These are phyloP conservation scores for Dendrocincla tyrannina DNA, from an alignment of 2,797 vertebrate species.

Conservation along the genomic window DNA sequence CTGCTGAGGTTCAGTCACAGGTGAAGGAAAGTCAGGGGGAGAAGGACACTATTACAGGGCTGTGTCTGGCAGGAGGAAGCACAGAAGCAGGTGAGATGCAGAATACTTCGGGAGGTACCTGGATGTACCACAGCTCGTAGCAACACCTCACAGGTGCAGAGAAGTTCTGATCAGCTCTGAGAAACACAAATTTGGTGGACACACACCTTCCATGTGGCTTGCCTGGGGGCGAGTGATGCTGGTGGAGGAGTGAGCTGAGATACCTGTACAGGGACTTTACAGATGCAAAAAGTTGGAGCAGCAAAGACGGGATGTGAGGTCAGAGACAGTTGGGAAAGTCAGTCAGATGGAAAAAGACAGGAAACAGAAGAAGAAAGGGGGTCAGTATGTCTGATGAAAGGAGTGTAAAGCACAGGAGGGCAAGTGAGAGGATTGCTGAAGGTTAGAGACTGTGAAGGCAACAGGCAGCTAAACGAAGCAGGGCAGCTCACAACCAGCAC, in stretches of 20 bases:
- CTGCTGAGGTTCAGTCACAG: not conserved
- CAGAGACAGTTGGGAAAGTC: not conserved
- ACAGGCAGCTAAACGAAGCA: not conserved
- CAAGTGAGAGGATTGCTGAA: not conserved
- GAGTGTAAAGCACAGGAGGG: not conserved
- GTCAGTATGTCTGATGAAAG: not conserved
- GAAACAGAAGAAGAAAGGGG: not conserved
- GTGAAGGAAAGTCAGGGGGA: not conserved
- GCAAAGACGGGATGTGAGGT: not conserved
- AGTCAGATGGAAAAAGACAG: not conserved
- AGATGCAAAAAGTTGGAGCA: not conserved
- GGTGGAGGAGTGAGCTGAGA: not conserved
- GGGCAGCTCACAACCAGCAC: not conserved
- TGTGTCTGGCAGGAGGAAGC: rapidly evolving
- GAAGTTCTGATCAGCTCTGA: rapidly evolving
- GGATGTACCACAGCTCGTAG: not conserved
- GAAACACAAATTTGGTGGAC: not conserved
- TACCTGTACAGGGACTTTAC: not conserved
- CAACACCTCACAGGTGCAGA: not conserved
- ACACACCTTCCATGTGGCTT: rapidly evolving
- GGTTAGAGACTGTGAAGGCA: not conserved
- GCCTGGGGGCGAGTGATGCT: not conserved
- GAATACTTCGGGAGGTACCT: not conserved
- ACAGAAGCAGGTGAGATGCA: not conserved
- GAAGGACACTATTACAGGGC: not conserved